A percentile compares a stretch with the other conserved stretches of the same genome.
Conservation (phyloP, 2,797 vertebrate genomes). For the Danio albolineatus region DNA sequence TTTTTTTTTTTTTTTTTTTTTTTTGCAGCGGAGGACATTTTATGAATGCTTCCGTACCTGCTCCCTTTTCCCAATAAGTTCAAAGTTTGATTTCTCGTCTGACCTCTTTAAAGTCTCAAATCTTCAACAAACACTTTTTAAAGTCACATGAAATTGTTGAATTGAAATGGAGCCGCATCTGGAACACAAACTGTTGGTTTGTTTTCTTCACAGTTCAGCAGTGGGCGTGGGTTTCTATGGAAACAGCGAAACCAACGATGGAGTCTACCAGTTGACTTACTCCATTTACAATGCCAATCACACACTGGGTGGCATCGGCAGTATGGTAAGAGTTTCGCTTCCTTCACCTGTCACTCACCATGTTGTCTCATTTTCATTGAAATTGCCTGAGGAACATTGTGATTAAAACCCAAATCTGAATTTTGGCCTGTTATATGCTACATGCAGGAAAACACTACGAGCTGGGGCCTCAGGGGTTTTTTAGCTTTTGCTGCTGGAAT, state of each 20-base stretch:
- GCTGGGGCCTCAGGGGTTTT: background rate
- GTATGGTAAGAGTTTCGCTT: constrained; percentile 82
- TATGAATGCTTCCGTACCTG: background rate
- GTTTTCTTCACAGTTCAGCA: constrained; percentile 79
- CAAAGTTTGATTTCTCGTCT: no score
- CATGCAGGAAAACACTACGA: constrained; percentile 6
- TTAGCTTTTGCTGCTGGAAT: constrained; percentile 7
- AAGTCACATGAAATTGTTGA: background rate
- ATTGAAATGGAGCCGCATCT: constrained; percentile 13
- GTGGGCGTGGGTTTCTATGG: constrained; percentile 96
- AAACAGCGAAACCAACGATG: constrained; percentile 96
- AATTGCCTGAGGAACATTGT: constrained; percentile 30
- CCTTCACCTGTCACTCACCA: constrained; percentile 29
- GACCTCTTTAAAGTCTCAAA: background rate
- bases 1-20: background rate
- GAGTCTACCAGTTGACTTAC: constrained; percentile 92
- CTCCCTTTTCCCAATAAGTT: background rate
- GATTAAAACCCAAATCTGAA: constrained; percentile 23
- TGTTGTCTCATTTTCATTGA: constrained; percentile 12
- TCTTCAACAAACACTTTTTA: background rate
- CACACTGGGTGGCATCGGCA: constrained; percentile 85
- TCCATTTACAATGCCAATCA: constrained; percentile 93
- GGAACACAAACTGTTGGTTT: constrained; percentile 30
- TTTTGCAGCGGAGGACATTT: background rate
- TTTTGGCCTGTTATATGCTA: background rate